Conservation (phyloP, 2,797 vertebrate genomes). For the Enteromius anoplus region DNA sequence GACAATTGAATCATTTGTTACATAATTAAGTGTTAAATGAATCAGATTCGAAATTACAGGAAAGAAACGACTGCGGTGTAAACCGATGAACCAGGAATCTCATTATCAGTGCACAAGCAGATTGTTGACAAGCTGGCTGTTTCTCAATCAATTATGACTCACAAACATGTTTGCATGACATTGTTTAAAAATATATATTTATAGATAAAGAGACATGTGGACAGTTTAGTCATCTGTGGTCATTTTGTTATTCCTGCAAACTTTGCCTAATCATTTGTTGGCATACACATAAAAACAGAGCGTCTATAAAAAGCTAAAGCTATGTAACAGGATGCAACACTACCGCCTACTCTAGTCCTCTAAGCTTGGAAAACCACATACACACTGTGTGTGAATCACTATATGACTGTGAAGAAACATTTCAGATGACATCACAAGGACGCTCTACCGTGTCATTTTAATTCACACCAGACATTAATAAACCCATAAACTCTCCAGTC, state of each 20-base stretch:
- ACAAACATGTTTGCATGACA: constrained; percentile 33
- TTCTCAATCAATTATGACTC: constrained; percentile 29
- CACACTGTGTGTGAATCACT: constrained; percentile 2
- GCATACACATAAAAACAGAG: constrained; percentile 20
- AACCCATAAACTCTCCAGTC: not conserved
- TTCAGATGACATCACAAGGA: constrained; percentile 22
- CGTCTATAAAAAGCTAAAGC: not conserved
- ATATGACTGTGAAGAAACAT: constrained; percentile 8
- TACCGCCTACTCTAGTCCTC: constrained; percentile 42
- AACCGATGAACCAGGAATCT: constrained; percentile 10
- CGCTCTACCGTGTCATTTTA: not conserved
- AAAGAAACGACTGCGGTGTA: constrained; percentile 6
- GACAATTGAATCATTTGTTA: not conserved
- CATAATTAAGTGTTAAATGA: not conserved
- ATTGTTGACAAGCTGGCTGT: constrained; percentile 15
- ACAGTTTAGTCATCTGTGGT: constrained; percentile 52
- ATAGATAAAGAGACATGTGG: constrained; percentile 37
- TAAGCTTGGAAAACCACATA: constrained; percentile 32
- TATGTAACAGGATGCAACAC: constrained; percentile 42
- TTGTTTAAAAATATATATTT: constrained; percentile 40
- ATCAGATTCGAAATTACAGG: not conserved
- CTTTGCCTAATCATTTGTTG: constrained; percentile 27
- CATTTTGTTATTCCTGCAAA: constrained; percentile 32
- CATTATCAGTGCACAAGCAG: constrained; percentile 18
- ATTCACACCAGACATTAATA: constrained; percentile 29